Conservation (phyloP, 2,888 invertebrate species). For the Meiosimyza decipiens region DNA sequence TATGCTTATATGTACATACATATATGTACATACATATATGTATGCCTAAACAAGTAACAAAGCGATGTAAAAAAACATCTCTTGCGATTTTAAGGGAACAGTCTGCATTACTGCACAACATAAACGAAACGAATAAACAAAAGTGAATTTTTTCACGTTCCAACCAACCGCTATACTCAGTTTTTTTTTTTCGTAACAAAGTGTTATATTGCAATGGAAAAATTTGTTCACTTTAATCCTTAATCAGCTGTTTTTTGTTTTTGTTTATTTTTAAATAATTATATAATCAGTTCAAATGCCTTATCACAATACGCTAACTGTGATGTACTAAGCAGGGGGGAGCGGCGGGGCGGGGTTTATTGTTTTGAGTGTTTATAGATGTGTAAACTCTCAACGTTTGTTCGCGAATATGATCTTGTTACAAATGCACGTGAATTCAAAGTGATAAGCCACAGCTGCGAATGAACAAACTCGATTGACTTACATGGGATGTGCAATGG, state of each 20-base stretch:
- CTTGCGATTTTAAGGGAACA: no score
- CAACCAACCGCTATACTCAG: neutral
- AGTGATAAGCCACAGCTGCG: neutral
- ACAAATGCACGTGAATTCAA: constrained; percentile 15
- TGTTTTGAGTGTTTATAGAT: neutral
- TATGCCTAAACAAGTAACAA: no score
- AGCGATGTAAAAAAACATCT: no score
- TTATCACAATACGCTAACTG: neutral
- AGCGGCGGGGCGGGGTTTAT: neutral
- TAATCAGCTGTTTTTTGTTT: neutral
- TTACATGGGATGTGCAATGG: constrained; percentile 1
- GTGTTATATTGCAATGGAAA: neutral
- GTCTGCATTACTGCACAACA: no score
- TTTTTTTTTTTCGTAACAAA: neutral
- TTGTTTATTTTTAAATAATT: constrained; percentile 6
- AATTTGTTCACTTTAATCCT: neutral
- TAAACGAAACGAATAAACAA: no score
- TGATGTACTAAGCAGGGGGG: no score
- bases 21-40: no score
- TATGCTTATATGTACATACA: no score
- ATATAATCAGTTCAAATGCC: neutral
- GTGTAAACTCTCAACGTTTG: neutral
- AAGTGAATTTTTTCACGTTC: no score
- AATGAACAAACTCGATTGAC: neutral
- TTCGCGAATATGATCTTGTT: neutral